Percentiles rank a stretch among this genome's conserved stretches.
phyloP scores from a whole-genome alignment of 2,113 vertebrate species.

The Gobiocypris rarus region DNA sequence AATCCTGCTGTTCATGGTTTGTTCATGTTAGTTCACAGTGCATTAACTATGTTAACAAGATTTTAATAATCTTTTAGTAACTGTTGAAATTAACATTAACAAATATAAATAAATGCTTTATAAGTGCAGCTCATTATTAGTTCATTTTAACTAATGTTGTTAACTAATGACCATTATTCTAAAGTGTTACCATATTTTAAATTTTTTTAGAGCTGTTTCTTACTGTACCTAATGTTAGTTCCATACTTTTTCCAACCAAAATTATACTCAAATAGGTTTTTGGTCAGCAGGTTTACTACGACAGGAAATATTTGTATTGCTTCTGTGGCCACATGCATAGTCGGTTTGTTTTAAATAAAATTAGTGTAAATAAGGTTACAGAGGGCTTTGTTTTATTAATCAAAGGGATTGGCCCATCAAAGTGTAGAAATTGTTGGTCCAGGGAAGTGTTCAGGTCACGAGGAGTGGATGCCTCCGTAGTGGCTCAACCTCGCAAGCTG shows the following conservation, averaged over 20 bases:
- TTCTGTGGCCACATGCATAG: background rate
- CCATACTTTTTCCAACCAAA: background rate
- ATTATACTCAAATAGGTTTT: background rate
- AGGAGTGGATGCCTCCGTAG: background rate
- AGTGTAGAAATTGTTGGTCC: background rate
- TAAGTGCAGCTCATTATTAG: too few relatives aligned
- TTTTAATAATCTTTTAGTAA: too few relatives aligned
- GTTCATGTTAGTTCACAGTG: too few relatives aligned
- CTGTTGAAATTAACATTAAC: too few relatives aligned
- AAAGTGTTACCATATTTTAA: too few relatives aligned
- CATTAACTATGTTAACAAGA: too few relatives aligned
- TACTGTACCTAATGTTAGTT: background rate
- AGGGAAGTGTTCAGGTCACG: background rate
- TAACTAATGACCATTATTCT: too few relatives aligned
- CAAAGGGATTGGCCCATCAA: background rate
- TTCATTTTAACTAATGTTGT: too few relatives aligned
- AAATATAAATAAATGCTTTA: too few relatives aligned
- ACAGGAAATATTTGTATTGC: background rate
- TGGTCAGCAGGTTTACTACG: background rate
- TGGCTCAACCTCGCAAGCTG: background rate
- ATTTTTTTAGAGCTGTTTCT: too few relatives aligned
- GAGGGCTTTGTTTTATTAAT: background rate
- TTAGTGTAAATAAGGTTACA: background rate
- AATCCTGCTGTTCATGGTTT: too few relatives aligned
- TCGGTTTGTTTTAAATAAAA: background rate